Evolutionary conservation across 2,888 invertebrate species (phyloP).

Genomic region (Chrysodeixis includens): DNA sequence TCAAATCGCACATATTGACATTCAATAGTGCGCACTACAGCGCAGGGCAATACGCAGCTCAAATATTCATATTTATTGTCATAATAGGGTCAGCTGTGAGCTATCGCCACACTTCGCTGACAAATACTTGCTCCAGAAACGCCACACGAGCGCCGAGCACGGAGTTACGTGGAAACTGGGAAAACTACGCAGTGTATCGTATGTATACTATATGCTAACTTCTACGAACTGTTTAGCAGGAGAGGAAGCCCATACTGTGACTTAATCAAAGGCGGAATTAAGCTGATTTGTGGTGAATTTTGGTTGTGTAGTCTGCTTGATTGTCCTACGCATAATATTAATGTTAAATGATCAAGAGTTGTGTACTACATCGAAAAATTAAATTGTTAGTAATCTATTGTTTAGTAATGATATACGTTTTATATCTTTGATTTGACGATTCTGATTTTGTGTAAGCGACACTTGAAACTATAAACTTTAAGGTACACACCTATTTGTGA

Average conservation of each 20-base stretch:
- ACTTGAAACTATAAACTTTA: too few relatives aligned
- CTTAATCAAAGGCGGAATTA: not conserved
- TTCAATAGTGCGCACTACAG: slow-evolving; percentile 2
- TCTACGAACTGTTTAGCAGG: not conserved
- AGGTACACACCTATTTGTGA: too few relatives aligned
- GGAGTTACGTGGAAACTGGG: too few relatives aligned
- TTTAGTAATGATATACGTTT: too few relatives aligned
- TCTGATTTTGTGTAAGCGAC: too few relatives aligned
- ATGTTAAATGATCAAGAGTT: too few relatives aligned
- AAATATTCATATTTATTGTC: slow-evolving; percentile 11
- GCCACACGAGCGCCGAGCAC: too few relatives aligned
- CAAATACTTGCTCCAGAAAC: slow-evolving; percentile 33
- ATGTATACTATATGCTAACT: slow-evolving; percentile 1
- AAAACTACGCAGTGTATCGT: not conserved
- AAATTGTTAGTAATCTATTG: too few relatives aligned
- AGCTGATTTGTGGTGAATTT: not conserved
- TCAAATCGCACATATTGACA: slow-evolving; percentile 2
- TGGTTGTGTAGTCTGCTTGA: too few relatives aligned
- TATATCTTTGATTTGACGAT: too few relatives aligned
- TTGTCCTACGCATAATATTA: too few relatives aligned
- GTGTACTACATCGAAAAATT: too few relatives aligned
- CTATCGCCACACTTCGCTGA: slow-evolving; percentile 3
- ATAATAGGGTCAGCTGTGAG: slow-evolving; percentile 28
- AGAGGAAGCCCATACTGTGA: not conserved
- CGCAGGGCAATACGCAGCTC: slow-evolving; percentile 7